A percentile compares a stretch with the other conserved stretches of the same genome.
Evolutionary conservation across 64 coral and sea anemone species (phyloP).

Genomic region (Catalaphyllia jardinei): DNA sequence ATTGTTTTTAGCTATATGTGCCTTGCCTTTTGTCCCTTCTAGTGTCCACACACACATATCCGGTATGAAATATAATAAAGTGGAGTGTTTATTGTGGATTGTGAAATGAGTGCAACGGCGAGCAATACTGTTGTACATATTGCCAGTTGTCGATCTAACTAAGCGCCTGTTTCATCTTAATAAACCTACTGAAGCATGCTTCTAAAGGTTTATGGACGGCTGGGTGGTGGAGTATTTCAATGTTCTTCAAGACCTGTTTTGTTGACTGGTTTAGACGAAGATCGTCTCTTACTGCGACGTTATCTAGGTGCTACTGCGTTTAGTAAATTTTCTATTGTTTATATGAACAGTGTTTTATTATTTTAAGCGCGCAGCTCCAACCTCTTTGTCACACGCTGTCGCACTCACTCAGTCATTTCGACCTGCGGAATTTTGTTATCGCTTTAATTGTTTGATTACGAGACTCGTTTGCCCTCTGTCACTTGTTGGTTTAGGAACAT

Average conservation of each 20-base stretch:
- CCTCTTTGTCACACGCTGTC: neutral
- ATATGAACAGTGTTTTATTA: neutral
- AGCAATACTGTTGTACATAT: neutral
- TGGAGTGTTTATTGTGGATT: conserved; percentile 31
- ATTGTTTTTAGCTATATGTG: neutral
- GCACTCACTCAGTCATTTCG: neutral
- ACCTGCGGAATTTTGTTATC: conserved; percentile 1
- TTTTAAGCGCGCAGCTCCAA: neutral
- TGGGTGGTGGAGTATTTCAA: neutral
- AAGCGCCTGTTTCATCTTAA: neutral
- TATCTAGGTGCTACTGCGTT: neutral
- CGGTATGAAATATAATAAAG: conserved; percentile 10
- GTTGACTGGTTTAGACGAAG: neutral
- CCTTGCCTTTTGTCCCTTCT: neutral
- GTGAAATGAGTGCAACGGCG: neutral
- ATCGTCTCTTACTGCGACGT: neutral
- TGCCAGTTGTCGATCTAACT: neutral
- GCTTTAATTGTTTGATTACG: neutral
- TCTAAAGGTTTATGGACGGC: neutral
- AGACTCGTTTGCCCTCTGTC: neutral
- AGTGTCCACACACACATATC: neutral
- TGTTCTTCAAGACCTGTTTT: neutral
- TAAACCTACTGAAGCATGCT: neutral
- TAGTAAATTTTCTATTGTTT: conserved; percentile 25
- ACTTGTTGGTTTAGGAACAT: neutral